A percentile compares a stretch with the other conserved stretches of the same genome.
Evolutionary conservation across 1,140 invertebrate genomes (phyloP).

Genomic region (Agrilus planipennis): DNA sequence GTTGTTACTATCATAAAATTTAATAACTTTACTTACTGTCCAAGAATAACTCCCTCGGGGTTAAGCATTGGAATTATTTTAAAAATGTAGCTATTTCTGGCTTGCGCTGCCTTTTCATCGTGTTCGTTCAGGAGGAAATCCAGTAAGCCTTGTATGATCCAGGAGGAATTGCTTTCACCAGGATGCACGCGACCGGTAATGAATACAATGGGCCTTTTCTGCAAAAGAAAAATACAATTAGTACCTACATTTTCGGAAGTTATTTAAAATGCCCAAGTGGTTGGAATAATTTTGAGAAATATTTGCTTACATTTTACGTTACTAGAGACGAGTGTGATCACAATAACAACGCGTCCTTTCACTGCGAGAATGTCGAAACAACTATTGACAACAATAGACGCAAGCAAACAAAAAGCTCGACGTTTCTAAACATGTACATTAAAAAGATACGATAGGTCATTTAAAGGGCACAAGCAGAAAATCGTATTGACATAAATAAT

Average conservation of each 20-base stretch:
- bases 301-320: too few species aligned
- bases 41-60: conserved; percentile 87
- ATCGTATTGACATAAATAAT: too few species aligned
- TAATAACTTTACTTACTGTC: conserved; percentile 54
- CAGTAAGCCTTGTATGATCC: conserved; percentile 78
- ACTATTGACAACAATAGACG: too few species aligned
- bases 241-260: not conserved
- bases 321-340: too few species aligned
- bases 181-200: conserved; percentile 79
- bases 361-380: too few species aligned
- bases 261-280: not conserved
- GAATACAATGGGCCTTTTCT: conserved; percentile 60
- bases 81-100: conserved; percentile 70
- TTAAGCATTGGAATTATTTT: conserved; percentile 95
- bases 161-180: conserved; percentile 79
- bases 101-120: conserved; percentile 42
- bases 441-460: too few species aligned
- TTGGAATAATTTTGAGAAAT: not conserved
- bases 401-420: too few species aligned
- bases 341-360: too few species aligned
- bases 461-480: too few species aligned
- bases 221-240: conserved; percentile 6
- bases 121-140: conserved; percentile 46
- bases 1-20: too few species aligned
- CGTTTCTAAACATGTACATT: too few species aligned